Percentiles rank a stretch among this genome's conserved stretches.
Evolutionary conservation across 1,140 invertebrate species (phyloP).

Genomic region (Protaetia brevitarsis): DNA sequence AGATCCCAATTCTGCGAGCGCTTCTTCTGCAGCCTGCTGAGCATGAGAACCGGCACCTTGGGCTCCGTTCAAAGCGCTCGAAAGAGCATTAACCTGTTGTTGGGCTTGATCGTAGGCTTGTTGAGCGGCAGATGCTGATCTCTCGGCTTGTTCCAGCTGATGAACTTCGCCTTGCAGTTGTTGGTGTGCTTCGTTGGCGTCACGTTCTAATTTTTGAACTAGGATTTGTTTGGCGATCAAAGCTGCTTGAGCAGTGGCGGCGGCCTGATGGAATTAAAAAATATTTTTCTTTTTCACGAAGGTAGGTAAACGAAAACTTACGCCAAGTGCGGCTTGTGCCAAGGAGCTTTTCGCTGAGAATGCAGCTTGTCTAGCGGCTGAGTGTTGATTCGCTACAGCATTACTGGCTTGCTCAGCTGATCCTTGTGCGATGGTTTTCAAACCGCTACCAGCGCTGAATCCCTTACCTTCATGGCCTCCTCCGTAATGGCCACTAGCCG

Average conservation of each 20-base stretch:
- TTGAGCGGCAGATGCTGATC: slow-evolving; percentile 54
- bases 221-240: slow-evolving; percentile 58
- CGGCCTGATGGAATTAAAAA: slow-evolving; percentile 41
- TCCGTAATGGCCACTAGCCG: slow-evolving; percentile 3
- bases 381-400: not conserved
- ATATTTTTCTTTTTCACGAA: not conserved
- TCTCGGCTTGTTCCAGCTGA: slow-evolving; percentile 54
- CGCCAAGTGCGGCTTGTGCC: not conserved
- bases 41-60: slow-evolving; percentile 56
- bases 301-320: not conserved
- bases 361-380: not conserved
- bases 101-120: slow-evolving; percentile 51
- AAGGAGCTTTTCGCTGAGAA: not conserved
- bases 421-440: not conserved
- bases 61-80: slow-evolving; percentile 55
- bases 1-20: slow-evolving; percentile 54
- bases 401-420: not conserved
- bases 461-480: not conserved
- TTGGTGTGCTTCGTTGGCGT: slow-evolving; percentile 52
- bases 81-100: slow-evolving; percentile 22
- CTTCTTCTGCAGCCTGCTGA: slow-evolving; percentile 53
- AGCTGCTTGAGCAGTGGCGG: slow-evolving; percentile 53
- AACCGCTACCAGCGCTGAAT: slow-evolving; percentile 16
- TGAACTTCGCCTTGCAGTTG: slow-evolving; percentile 52
- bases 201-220: slow-evolving; percentile 54